Evolutionary conservation across 2,888 invertebrate species (phyloP).

Genomic region (Eutolmus rufibarbis): DNA sequence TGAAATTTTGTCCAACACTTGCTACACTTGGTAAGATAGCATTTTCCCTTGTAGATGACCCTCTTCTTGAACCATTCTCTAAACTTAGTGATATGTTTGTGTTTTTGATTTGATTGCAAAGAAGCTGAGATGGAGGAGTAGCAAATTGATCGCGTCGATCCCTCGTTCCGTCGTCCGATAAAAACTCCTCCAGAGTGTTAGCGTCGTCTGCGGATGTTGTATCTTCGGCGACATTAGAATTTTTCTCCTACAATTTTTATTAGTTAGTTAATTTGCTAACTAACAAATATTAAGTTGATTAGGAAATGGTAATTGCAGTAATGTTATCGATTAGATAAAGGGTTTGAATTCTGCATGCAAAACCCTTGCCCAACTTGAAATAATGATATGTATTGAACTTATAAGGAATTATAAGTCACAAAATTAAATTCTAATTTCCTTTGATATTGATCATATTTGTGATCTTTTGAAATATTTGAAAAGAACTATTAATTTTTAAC

Average conservation of each 20-base stretch:
- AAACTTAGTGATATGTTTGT: neutral
- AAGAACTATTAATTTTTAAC: too few relatives aligned
- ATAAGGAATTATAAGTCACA: too few relatives aligned
- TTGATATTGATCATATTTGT: too few relatives aligned
- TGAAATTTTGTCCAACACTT: neutral
- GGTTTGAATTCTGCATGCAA: too few relatives aligned
- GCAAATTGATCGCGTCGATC: neutral
- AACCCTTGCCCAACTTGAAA: too few relatives aligned
- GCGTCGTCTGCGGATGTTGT: neutral
- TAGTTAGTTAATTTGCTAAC: neutral
- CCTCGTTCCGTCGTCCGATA: too few relatives aligned
- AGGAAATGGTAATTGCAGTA: too few relatives aligned
- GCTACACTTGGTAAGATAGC: neutral
- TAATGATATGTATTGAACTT: too few relatives aligned
- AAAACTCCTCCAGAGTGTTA: neutral
- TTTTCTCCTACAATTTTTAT: neutral
- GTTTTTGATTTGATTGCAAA: neutral
- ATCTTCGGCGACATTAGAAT: neutral
- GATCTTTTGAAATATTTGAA: too few relatives aligned
- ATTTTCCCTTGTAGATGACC: neutral
- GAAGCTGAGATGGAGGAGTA: neutral
- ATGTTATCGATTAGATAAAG: too few relatives aligned
- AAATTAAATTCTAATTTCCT: too few relatives aligned
- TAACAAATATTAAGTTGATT: neutral
- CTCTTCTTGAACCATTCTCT: neutral